Evolutionary conservation across 2,113 vertebrate genomes (phyloP).

Genomic region (Psittacus erithacus): DNA sequence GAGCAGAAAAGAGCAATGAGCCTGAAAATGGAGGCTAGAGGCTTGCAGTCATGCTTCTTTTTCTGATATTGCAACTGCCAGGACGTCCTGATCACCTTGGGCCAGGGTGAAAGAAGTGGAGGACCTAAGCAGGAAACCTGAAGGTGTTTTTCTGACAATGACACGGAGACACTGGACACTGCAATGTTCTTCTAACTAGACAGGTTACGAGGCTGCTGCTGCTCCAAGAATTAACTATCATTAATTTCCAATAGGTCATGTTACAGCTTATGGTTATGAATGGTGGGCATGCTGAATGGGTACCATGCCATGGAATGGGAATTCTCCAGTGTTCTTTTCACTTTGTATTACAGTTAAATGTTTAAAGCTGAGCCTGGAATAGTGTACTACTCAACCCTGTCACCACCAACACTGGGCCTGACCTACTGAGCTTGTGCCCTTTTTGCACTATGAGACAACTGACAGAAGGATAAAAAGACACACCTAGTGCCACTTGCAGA

Average conservation of each 20-base stretch:
- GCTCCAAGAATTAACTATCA: neutral
- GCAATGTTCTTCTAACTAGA: neutral
- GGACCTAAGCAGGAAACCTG: neutral
- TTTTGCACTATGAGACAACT: neutral
- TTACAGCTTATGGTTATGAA: neutral
- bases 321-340: neutral
- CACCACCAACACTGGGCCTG: neutral
- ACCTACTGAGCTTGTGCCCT: neutral
- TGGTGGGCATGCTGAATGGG: neutral
- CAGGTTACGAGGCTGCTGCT: neutral
- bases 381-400: neutral
- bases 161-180: neutral
- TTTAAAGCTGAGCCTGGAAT: neutral
- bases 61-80: neutral
- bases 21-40: neutral
- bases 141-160: neutral
- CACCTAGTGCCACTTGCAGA: neutral
- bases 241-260: neutral
- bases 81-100: neutral
- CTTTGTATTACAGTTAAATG: neutral
- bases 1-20: neutral
- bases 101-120: neutral
- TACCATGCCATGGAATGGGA: neutral
- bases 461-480: neutral
- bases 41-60: neutral